These are phyloP conservation scores for Cataglyphis albicans DNA, from an alignment of 2,888 invertebrate genomes.

Conservation along the genomic window DNA sequence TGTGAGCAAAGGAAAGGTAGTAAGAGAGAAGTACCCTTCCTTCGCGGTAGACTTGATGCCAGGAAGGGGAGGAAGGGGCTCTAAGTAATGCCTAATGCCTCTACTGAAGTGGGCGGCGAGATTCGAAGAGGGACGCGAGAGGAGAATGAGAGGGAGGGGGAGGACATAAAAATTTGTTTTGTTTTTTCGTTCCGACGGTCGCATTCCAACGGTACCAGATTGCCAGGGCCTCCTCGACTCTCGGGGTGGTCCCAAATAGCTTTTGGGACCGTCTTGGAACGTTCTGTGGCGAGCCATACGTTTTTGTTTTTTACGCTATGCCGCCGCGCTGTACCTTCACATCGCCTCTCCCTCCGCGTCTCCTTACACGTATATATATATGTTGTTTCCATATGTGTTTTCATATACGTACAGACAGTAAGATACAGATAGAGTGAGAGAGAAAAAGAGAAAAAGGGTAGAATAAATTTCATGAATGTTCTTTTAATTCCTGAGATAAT, in stretches of 20 bases:
- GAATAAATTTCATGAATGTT: not conserved
- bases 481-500: not conserved
- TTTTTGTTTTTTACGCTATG: slow-evolving; percentile 75
- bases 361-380: slow-evolving; percentile 10
- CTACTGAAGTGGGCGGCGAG: slow-evolving; percentile 63
- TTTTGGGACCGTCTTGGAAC: slow-evolving; percentile 80
- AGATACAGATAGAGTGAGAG: not conserved
- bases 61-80: slow-evolving; percentile 53
- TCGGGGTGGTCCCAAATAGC: slow-evolving; percentile 84
- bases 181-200: slow-evolving; percentile 81
- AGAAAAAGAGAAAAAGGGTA: not conserved
- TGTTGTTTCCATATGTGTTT: not conserved
- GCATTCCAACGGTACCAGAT: slow-evolving; percentile 84
- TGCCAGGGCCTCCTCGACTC: slow-evolving; percentile 78
- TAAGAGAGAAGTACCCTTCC: slow-evolving; percentile 59
- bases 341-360: slow-evolving; percentile 56
- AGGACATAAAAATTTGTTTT: slow-evolving; percentile 84
- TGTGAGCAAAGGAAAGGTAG: slow-evolving; percentile 58
- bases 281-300: slow-evolving; percentile 69
- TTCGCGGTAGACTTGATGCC: slow-evolving; percentile 60
- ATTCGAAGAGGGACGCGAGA: slow-evolving; percentile 37
- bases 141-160: slow-evolving; percentile 36
- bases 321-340: slow-evolving; percentile 59
- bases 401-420: not conserved
- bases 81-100: slow-evolving; percentile 84